Evolutionary conservation across 2,797 vertebrate genomes (phyloP), one percentile per base, ranked within the genome.

Genomic region (Australoheros facetus): DNA sequence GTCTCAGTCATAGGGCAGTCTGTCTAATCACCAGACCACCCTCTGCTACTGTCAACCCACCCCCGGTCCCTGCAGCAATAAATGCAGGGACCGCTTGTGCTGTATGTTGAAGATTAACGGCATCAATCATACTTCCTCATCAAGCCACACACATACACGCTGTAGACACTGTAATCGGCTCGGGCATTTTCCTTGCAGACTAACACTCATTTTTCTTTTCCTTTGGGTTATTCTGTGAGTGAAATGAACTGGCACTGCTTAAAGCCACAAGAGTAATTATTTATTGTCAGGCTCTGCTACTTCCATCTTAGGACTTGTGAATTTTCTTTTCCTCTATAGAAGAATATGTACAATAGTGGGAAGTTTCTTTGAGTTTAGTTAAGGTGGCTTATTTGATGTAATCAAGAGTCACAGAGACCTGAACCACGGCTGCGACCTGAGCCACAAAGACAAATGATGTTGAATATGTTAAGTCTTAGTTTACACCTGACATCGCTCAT

Each of bases 61-160:
- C 42, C 39, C 48, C 3, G 11, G 48, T 56, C 78, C 64, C 80
- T 64, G 42, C 58, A 75, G 72, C 71, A 86, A 75, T 80, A 82
- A 74, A 87, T 64, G 82, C 79, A 70, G 34, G 34, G 34, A 37
- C 57, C 1, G 8, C 70, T 80, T 6, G 2, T 66, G 73, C 72
- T 62, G 58, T 45, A 23, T 77, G 66, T 56, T 16, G 48, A 82
- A 81, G 77, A 89, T 88, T 88, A 90, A 92, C 77, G 73, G 48
- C 75, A 88, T 86, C 84, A 82, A 87, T 89, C 86, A 83, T 23
- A n/a, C 60, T 30, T 54, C 42, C 75, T 85, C 87, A 85, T 85
- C 85, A 80, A 58, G 48, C 34, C 56, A 16, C 76, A 57, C 54
- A 66, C 71, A 45, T 48, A 77, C 57, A 79, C 45, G 21, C 66